Percentiles rank a stretch among this genome's conserved stretches.
phyloP scores from a whole-genome alignment of 1,140 invertebrate genomes.

The Diorhabda sublineata region DNA sequence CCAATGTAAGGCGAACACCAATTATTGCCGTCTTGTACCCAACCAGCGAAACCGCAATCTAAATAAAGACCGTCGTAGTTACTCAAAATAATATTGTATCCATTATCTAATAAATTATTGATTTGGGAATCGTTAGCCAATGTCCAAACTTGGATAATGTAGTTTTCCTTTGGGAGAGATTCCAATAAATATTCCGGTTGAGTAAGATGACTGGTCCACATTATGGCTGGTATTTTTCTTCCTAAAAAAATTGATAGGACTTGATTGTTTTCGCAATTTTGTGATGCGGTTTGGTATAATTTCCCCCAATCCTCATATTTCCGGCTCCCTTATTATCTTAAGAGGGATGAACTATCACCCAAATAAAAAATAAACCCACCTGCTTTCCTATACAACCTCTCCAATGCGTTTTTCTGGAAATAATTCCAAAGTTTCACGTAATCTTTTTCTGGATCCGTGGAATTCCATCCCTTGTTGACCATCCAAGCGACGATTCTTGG shows the following conservation, averaged over 20 bases:
- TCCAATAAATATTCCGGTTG: constrained; percentile 60
- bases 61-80: constrained; percentile 82
- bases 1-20: constrained; percentile 86
- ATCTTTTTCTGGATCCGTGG: constrained; percentile 51
- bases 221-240: constrained; percentile 59
- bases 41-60: constrained; percentile 71
- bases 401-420: constrained; percentile 66
- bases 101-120: constrained; percentile 60
- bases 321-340: no score
- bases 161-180: constrained; percentile 61
- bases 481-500: constrained; percentile 66
- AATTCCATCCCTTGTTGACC: constrained; percentile 56
- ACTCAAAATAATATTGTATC: constrained; percentile 72
- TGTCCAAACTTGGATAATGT: constrained; percentile 84
- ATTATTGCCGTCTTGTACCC: constrained; percentile 66
- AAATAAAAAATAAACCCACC: neutral
- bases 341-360: no score
- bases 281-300: no score
- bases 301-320: no score
- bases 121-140: constrained; percentile 59
- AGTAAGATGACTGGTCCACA: constrained; percentile 82
- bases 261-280: no score
- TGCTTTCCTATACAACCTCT: constrained; percentile 53
- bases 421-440: constrained; percentile 73
- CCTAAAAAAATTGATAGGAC: constrained; percentile 22